Base-by-base conservation (phyloP, 2,888 invertebrate genomes). In the Pyralis farinalis region DNA sequence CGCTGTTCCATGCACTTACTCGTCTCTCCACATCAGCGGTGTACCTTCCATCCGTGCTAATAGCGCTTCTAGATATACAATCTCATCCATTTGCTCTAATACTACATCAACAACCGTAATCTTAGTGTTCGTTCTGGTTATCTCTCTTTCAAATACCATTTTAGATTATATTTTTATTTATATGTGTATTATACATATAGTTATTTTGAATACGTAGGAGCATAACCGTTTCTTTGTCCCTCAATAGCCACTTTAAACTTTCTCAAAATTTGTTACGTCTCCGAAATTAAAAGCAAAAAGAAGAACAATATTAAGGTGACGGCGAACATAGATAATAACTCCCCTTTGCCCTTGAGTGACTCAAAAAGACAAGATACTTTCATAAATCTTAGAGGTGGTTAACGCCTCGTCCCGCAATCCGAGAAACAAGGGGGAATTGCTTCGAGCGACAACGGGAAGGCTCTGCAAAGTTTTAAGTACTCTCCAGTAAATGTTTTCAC, bases 371-470 rank as follows among this genome's bases (percentile, higher is more conserved):
- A 72, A 71, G 72, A 68, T 67, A 75, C 76, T 76, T 79, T 71
- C 67, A 79, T 81, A 78, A 80, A 79, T 80, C 78, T 77, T 56
- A 43, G 58, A 61, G 71, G 77, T 76, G 73, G 79, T 81, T 78
- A 79, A 68, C 78, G 76, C 74, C 74, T 78, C 71, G 72, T 71
- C 74, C 66, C 37, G 63, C 71, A 77, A 73, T 77, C 65, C 65
- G 56, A 67, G 69, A 67, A 77, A 78, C 73, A 79, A 71, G 71
- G 69, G 62, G 63, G 71, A 66, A 53, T 44, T 58, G 68, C 71
- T 72, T 58, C 51, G 43, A 70, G 71, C 72, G 65, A 74, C 74
- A 76, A 60, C 62, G 61, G 56, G 57, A 69, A 63, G 63, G 72
- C 58, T 58, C 59, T 52, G 54, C 61, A 68, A 79, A 79, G 68